Evolutionary conservation across 2,888 invertebrate genomes (phyloP).

Genomic region (Coelogynopora nodosa): DNA sequence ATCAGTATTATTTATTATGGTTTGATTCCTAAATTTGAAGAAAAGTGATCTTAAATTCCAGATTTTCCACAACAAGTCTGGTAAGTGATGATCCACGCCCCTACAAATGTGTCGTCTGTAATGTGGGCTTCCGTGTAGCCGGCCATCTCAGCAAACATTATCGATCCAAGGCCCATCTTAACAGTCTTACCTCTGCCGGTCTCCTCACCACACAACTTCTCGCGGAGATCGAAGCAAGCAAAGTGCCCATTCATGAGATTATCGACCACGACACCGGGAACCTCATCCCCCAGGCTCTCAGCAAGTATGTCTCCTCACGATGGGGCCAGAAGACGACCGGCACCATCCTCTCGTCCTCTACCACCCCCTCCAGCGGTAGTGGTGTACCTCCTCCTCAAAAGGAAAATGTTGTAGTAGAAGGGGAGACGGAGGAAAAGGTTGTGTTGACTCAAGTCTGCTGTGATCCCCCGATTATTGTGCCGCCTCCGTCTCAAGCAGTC

Average conservation of each 20-base stretch:
- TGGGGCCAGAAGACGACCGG: slow-evolving; percentile 22
- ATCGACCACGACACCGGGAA: slow-evolving; percentile 44
- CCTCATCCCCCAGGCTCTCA: slow-evolving; percentile 38
- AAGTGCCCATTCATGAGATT: slow-evolving; percentile 33
- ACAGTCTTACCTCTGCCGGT: slow-evolving; percentile 83
- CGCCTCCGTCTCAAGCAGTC: too few species aligned
- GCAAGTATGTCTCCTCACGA: neutral
- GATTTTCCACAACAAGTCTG: too few species aligned
- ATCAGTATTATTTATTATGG: too few species aligned
- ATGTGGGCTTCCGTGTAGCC: slow-evolving; percentile 85
- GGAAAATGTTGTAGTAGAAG: too few species aligned
- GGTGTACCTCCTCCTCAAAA: slow-evolving; percentile 21
- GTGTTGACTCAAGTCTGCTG: too few species aligned
- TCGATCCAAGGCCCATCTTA: slow-evolving; percentile 89
- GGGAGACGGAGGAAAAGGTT: too few species aligned
- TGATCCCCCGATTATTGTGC: too few species aligned
- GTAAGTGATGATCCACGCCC: slow-evolving; percentile 91
- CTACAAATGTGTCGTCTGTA: slow-evolving; percentile 90
- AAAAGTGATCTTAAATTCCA: too few species aligned
- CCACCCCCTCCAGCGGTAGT: neutral
- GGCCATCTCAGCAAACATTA: slow-evolving; percentile 94
- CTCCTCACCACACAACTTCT: slow-evolving; percentile 72
- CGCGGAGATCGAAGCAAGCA: slow-evolving; percentile 31
- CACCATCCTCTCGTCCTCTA: neutral
- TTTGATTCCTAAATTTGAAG: too few species aligned